Evolutionary conservation across 2,888 invertebrate genomes (phyloP).

Genomic region (Diloba caeruleocephala): DNA sequence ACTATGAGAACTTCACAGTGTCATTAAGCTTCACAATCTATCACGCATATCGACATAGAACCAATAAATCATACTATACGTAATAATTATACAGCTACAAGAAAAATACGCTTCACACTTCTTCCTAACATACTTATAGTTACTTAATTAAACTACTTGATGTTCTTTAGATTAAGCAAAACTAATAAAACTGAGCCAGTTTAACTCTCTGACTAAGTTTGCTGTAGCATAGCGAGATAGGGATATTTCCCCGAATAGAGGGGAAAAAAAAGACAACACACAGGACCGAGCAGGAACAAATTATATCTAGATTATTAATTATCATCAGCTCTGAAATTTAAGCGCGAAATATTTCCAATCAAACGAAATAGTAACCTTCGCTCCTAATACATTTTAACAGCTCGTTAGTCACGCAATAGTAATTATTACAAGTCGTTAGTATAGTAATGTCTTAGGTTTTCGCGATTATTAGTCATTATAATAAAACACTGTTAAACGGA

Average conservation of each 20-base stretch:
- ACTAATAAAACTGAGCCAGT: constrained; percentile 32
- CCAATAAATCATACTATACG: constrained; percentile 39
- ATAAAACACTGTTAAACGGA: no score
- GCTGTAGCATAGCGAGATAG: constrained; percentile 7
- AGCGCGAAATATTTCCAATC: no score
- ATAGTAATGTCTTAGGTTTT: no score
- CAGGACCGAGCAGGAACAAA: no score
- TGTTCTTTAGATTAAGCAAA: constrained; percentile 29
- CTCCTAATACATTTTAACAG: no score
- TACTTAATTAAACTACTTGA: constrained; percentile 39
- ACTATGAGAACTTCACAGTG: constrained; percentile 45
- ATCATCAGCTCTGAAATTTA: no score
- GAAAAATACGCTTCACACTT: constrained; percentile 40
- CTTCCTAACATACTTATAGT: constrained; percentile 44
- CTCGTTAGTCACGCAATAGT: no score
- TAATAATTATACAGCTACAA: constrained; percentile 32
- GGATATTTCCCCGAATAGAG: neutral
- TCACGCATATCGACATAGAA: constrained; percentile 23
- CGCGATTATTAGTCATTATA: no score
- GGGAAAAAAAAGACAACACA: no score
- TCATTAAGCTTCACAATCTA: constrained; percentile 22
- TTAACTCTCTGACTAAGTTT: neutral
- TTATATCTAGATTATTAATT: no score
- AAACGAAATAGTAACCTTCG: no score
- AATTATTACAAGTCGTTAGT: no score